These are phyloP conservation scores for Neomorphus geoffroyi DNA, from an alignment of 2,797 vertebrate species.

Conservation along the genomic window DNA sequence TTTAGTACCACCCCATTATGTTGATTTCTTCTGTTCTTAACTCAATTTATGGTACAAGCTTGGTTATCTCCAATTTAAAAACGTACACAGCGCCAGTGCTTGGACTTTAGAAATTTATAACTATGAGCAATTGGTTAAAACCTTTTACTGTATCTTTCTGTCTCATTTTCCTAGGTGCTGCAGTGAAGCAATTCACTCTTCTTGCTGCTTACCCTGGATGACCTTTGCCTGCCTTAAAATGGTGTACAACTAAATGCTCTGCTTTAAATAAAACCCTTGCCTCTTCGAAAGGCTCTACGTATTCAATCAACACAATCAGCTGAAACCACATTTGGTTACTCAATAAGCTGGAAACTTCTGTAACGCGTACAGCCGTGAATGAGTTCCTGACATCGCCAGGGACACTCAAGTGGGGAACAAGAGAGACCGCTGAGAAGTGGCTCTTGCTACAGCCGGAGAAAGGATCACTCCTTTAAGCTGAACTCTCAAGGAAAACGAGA, in stretches of 20 bases:
- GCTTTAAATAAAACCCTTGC: slow-evolving; percentile 50
- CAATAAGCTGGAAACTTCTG: slow-evolving; percentile 62
- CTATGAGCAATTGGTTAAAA: slow-evolving; percentile 41
- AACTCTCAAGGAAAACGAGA: slow-evolving; percentile 56
- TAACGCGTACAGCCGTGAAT: slow-evolving; percentile 27
- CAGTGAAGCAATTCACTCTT: slow-evolving; percentile 9
- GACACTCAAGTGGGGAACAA: slow-evolving; percentile 43
- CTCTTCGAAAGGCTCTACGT: slow-evolving; percentile 35
- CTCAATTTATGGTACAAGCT: slow-evolving; percentile 46
- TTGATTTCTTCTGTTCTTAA: slow-evolving; percentile 36
- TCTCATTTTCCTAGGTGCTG: slow-evolving; percentile 35
- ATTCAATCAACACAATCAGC: slow-evolving; percentile 66
- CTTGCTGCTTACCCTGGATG: slow-evolving; percentile 30
- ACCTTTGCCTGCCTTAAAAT: slow-evolving; percentile 52
- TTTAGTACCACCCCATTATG: slow-evolving; percentile 15
- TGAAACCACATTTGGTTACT: slow-evolving; percentile 57
- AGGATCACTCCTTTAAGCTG: slow-evolving; percentile 49
- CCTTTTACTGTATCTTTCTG: slow-evolving; percentile 7
- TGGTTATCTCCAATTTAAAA: slow-evolving; percentile 57
- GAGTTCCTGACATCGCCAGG: slow-evolving; percentile 57
- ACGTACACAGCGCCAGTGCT: slow-evolving; percentile 7
- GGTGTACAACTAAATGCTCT: background rate
- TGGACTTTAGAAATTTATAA: slow-evolving; percentile 22
- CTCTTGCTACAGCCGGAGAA: background rate
- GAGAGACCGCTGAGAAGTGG: slow-evolving; percentile 34